Evolutionary conservation across 2,888 invertebrate genomes (phyloP), one percentile per base, ranked within the genome.

Genomic region (Lasioglossum leucozonium): DNA sequence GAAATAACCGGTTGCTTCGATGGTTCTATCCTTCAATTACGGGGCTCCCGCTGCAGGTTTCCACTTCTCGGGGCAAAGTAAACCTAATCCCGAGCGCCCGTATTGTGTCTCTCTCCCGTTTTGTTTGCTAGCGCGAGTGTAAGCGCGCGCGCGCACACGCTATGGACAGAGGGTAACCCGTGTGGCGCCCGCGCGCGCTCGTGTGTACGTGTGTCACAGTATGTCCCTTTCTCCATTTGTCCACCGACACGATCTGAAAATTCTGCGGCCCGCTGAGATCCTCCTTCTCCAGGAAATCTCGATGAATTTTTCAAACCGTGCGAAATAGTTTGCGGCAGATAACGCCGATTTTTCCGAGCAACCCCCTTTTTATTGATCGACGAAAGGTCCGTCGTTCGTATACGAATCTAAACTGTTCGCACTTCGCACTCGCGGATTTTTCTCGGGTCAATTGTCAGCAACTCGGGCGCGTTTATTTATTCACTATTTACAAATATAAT

Each of bases 11-110:
- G 87, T 91, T 88, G 85, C 86, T 85, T 87, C 83, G 87, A 87
- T 77, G 83, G 76, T 77, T 81, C 82, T 81, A 88, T 86, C 88
- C 89, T 89, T 89, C 91, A 91, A 91, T 91, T 90, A 91, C 82
- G 78, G 72, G 71, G 40, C 72, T 83, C 84, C 84, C 81, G 73
- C 84, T 82, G 85, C 84, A 82, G 84, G 83, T 88, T 88, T 88
- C 84, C 85, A 88, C 86, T 89, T 87, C 81, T 79, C 84, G 84
- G 34, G 67, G 80, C 81, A 90, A 87, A 87, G 90, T 88, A 90
- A 90, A 90, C 84, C 85, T 85, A 89, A 90, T 90, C 81, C 79
- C 81, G 84, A 76, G 71, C 88, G 80, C 34, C 89, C 77, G 82
- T 81, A 81, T 86, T 77, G 81, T 79, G 80, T 79, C 81, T 72